Evolutionary conservation across 2,888 invertebrate species (phyloP), one percentile per base, ranked within the genome.

Genomic region (Leptarthrus brevirostris): DNA sequence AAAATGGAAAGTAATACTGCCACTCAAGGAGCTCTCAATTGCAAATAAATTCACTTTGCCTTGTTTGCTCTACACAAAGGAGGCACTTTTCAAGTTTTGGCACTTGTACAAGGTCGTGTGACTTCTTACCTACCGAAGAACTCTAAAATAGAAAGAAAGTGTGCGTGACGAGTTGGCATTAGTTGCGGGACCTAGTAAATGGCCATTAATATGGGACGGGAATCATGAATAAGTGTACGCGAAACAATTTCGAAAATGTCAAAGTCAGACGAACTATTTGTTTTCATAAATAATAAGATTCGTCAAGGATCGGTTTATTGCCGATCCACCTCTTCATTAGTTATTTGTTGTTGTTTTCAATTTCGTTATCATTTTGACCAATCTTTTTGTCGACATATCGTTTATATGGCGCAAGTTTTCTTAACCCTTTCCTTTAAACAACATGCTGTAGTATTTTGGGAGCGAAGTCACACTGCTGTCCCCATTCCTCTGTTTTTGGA

Each of bases 31-130:
- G 26, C 10, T 58, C 58, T 18, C 34, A 36, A 58, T 34, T 30
- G 58, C 18, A 58, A 58, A 58, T 58, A 58, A 58, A 58, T 58
- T 58, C 58, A 58, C 58, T 30, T 56, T 58, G 18, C 18, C 12
- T 18, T 36, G 58, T 24, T 34, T 34, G 34, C 3, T 34, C 14
- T 1, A 1, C 1, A 20, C 1, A 1, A 49, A 3, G 1, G 1
- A 3, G 1, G 2, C 14, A 20, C 1, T 3, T 3, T 34, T 8
- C 30, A 3, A 34, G n/a, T 44, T 24, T 64, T 44, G 16, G 22
- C 44, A 18, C 34, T 24, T 26, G 22, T 44, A 64, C 44, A 44
- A 44, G 64, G 44, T 44, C 44, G 64, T 3, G 12, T 1, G 47
- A 12, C 4, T 36, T 34, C 3, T 18, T 34, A n/a, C n/a, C n/a